phyloP scores from a whole-genome alignment of 2,113 vertebrate genomes.

The Leptocoma aspasia region DNA sequence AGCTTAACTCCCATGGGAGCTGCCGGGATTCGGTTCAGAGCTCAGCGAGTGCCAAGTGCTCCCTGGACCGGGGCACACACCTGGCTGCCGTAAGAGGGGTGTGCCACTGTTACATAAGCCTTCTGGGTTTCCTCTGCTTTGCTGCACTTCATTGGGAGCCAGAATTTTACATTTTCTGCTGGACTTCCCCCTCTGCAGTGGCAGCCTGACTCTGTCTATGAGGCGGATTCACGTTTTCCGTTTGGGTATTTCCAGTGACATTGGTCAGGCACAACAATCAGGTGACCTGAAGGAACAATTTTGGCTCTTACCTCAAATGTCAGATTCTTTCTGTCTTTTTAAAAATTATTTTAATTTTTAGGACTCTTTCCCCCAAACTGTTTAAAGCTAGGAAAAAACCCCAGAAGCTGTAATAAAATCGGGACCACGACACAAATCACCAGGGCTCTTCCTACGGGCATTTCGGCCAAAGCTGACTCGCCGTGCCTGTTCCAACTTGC shows the following conservation, averaged over 20 bases:
- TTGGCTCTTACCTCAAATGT: not conserved
- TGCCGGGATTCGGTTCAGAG: not conserved
- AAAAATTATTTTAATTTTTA: not conserved
- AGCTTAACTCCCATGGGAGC: rapidly evolving
- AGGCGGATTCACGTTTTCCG: rapidly evolving
- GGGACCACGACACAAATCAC: not conserved
- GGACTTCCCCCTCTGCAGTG: not conserved
- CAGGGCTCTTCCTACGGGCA: not conserved
- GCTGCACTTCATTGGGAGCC: not conserved
- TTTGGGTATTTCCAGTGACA: not conserved
- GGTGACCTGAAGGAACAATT: not conserved
- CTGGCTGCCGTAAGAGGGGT: not conserved
- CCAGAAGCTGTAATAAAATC: not conserved
- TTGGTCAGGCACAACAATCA: not conserved
- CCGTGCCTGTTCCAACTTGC: not conserved
- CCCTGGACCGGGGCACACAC: not conserved
- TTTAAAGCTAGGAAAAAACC: not conserved
- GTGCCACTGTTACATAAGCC: rapidly evolving
- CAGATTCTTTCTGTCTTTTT: not conserved
- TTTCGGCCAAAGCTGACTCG: not conserved
- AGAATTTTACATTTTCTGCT: not conserved
- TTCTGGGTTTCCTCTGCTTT: not conserved
- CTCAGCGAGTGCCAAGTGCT: not conserved
- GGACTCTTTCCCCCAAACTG: not conserved
- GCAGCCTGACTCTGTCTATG: not conserved